phyloP scores from a whole-genome alignment of 2,888 invertebrate genomes.

The Tetrapedia diversipes region DNA sequence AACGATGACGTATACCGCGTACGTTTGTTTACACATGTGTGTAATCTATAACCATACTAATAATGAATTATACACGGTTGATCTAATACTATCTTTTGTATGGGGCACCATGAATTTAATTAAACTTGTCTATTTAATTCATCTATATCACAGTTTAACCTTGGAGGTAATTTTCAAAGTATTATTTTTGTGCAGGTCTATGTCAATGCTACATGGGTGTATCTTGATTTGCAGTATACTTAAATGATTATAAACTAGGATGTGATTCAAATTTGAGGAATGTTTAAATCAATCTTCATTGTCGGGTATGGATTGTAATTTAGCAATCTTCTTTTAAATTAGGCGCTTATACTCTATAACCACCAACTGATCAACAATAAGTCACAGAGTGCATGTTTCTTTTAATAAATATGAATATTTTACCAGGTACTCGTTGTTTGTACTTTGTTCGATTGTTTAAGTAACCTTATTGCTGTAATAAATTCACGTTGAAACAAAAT shows the following conservation, averaged over 20 bases:
- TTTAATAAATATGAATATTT: neutral
- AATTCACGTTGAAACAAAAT: constrained; percentile 10
- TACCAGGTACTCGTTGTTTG: neutral
- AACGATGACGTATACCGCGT: constrained; percentile 24
- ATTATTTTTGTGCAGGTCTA: neutral
- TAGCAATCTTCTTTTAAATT: constrained; percentile 21
- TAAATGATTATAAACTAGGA: neutral
- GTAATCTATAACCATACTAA: constrained; percentile 18
- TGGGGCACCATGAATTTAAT: constrained; percentile 29
- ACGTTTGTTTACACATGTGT: constrained; percentile 34
- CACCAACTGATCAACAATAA: constrained; percentile 45
- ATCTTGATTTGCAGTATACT: constrained; percentile 34
- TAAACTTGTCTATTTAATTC: constrained; percentile 39
- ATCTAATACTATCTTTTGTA: constrained; percentile 15
- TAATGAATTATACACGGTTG: neutral
- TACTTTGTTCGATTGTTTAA: neutral
- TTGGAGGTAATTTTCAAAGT: constrained; percentile 38
- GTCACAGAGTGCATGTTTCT: neutral
- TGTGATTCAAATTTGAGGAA: neutral
- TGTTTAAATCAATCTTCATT: neutral
- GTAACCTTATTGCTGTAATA: constrained; percentile 4
- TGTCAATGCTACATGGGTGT: neutral
- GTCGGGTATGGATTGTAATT: neutral
- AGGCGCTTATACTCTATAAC: constrained; percentile 8
- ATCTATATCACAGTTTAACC: constrained; percentile 26